Conservation (phyloP, 2,888 invertebrate genomes). For the Nomada ferruginata region DNA sequence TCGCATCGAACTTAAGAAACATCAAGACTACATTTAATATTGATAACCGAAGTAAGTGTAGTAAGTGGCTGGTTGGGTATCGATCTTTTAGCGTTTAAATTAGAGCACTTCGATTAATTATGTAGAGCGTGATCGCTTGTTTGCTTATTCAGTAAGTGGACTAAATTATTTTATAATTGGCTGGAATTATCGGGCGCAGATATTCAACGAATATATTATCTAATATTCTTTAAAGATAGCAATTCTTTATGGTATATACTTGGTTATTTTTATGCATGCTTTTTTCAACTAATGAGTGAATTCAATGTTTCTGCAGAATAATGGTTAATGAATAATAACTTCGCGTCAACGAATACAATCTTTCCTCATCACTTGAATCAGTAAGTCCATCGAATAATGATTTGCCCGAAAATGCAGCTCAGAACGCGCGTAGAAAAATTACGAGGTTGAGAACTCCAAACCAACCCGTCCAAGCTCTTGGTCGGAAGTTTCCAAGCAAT, state of each 20-base stretch:
- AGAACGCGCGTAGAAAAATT: too few relatives aligned
- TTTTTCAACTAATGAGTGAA: not conserved
- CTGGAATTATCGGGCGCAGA: not conserved
- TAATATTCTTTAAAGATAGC: not conserved
- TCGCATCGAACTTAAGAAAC: not conserved
- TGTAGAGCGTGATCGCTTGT: not conserved
- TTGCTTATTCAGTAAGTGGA: not conserved
- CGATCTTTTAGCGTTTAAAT: not conserved
- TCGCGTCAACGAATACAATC: not conserved
- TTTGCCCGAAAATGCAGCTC: too few relatives aligned
- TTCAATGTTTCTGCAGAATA: not conserved
- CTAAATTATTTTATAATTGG: not conserved
- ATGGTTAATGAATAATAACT: not conserved
- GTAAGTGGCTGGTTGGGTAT: not conserved
- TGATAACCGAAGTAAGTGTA: not conserved
- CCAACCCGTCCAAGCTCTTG: not conserved
- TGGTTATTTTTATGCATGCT: not conserved
- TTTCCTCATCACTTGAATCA: slow-evolving; percentile 10
- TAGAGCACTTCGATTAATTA: not conserved
- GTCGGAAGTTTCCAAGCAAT: not conserved
- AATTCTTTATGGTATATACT: not conserved
- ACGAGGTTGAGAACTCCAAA: not conserved
- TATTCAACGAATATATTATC: not conserved
- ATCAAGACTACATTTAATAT: not conserved
- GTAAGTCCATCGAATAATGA: not conserved